Evolutionary conservation across 2,888 invertebrate species (phyloP), one percentile per base, ranked within the genome.

Genomic region (Nudaria mundana): DNA sequence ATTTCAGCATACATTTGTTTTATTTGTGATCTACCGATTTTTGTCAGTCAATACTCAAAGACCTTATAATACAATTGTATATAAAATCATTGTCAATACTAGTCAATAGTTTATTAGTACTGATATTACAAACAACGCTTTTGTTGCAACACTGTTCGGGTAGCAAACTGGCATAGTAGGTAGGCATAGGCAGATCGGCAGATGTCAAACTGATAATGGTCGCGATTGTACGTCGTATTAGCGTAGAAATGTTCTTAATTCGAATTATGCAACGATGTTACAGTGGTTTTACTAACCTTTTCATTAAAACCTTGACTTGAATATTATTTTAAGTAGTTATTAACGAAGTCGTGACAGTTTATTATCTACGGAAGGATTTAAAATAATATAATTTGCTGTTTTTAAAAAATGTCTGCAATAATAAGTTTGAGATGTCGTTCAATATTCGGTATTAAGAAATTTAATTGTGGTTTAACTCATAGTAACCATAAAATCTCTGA

Each of bases 401-500:
- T 46, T 40, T 13, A 35, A 39, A 62, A 56, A 60, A 69, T 64
- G 67, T 53, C 57, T 35, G 46, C 51, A 38, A 30, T 63, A 37
- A 63, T 79, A 65, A 68, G 63, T 57, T 42, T 73, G 44, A 62
- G 60, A 37, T 63, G 56, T 51, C 59, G 57, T 48, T 59, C 73
- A 30, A 44, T 70, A 22, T 54, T 64, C 39, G 64, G 68, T 41
- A 23, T 76, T 45, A 56, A 61, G 54, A 71, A 63, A 56, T 56
- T 71, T 31, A 76, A 76, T 54, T 55, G 49, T 26, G 65, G 62
- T 58, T 46, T 79, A 50, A 49, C 64, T 38, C 64, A 70, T 34
- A 60, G 68, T 49, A 44, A 56, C 16, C 71, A 57, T 38, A 39
- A 40, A 35, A 23, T 16, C 30, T 34, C 43, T 8, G 39, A 48